Base-by-base conservation (phyloP, 2,113 vertebrate species). In the Halcyon malimbica region DNA sequence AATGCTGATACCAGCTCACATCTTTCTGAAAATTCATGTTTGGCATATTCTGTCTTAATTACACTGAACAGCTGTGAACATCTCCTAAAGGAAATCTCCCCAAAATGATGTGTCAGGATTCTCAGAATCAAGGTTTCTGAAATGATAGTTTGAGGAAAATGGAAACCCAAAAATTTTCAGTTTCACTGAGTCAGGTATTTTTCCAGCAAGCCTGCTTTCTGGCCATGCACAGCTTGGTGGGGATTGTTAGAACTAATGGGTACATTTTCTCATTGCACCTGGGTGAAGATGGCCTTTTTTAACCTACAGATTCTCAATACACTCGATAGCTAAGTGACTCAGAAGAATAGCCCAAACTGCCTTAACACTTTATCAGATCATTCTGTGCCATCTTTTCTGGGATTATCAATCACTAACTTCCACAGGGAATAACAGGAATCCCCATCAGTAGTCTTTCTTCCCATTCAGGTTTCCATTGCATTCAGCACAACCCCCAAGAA, bases 61-160 rank as follows among this genome's bases (percentile, higher is more conserved):
- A 68, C 28, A 54, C n/a, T 46, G 41, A 92, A 50, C 31, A 94
- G 76, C 86, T 87, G 83, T 33, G 60, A 95, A 21, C 64, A 87
- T 68, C 41, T 81, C 68, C 83, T 87, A 67, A 75, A 95, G 64
- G 86, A 95, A 90, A 89, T 81, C 28, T 88, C 67, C 41, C 39
- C 20, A 81, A 59, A 92, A 65, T 0, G 0, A 63, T 35, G 19
- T 26, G 16, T 83, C 76, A 78, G 68, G 37, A 86, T 75, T 89
- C 46, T 84, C 33, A 71, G 69, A 95, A 89, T 56, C 42, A 39
- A 71, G 51, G 73, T 60, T 89, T 67, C 39, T 81, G 73, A 84
- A 90, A 75, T 21, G 18, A 13, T 56, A 68, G 16, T 64, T 86
- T 44, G 23, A 94, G 23, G 31, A 92, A 90, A 87, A 74, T 1